These are phyloP conservation scores for Macrophya annulata DNA, from an alignment of 2,888 invertebrate species.

Conservation along the genomic window DNA sequence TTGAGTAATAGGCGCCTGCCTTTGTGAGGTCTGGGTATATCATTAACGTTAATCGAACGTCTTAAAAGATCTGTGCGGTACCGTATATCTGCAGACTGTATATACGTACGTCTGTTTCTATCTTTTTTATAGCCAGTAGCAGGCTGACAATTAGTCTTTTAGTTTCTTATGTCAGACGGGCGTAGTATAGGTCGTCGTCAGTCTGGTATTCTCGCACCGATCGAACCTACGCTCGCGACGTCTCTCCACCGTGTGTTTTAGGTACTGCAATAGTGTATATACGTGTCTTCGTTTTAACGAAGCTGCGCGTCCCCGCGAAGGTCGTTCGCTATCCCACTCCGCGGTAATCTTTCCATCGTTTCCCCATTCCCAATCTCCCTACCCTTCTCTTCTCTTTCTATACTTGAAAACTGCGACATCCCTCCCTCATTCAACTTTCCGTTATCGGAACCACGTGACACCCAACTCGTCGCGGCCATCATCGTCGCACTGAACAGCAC, in stretches of 20 bases:
- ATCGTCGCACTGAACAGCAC: conserved; percentile 68
- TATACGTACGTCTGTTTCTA: no score
- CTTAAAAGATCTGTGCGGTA: neutral
- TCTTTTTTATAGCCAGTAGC: neutral
- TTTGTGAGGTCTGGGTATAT: neutral
- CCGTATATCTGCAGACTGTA: no score
- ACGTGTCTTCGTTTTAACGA: conserved; percentile 56
- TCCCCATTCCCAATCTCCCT: conserved; percentile 48
- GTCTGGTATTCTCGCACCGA: conserved; percentile 10
- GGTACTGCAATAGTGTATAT: neutral
- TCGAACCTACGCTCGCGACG: conserved; percentile 45
- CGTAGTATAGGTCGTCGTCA: conserved; percentile 16
- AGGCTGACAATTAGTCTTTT: neutral
- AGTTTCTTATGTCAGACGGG: conserved; percentile 31
- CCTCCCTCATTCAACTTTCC: conserved; percentile 53
- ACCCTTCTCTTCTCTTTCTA: conserved; percentile 36
- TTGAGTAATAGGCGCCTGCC: conserved; percentile 6
- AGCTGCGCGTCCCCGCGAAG: conserved; percentile 71
- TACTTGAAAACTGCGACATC: conserved; percentile 43
- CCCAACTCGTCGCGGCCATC: conserved; percentile 68
- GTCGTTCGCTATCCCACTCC: conserved; percentile 69
- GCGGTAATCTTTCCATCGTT: conserved; percentile 57
- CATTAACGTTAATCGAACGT: neutral
- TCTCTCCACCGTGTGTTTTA: conserved; percentile 44
- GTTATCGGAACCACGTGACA: conserved; percentile 65